These are phyloP conservation scores for Gadus macrocephalus DNA, from an alignment of 2,113 vertebrate genomes.

Conservation along the genomic window DNA sequence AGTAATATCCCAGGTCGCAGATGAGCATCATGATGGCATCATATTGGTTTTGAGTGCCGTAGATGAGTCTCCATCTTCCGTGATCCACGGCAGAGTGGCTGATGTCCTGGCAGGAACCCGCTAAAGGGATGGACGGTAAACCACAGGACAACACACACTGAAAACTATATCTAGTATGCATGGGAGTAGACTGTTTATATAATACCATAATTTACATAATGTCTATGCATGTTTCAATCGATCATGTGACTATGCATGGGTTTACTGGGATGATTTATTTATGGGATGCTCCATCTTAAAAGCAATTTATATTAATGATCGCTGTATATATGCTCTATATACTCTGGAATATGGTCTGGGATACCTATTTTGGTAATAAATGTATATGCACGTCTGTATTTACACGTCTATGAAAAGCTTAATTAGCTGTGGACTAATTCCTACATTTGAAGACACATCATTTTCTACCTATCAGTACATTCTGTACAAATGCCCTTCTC, in stretches of 20 bases:
- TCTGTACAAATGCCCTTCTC: too few relatives aligned
- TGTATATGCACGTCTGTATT: too few relatives aligned
- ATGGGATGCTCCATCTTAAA: too few relatives aligned
- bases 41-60: constrained; percentile 89
- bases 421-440: too few relatives aligned
- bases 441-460: too few relatives aligned
- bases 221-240: background rate
- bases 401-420: too few relatives aligned
- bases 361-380: too few relatives aligned
- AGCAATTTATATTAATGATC: too few relatives aligned
- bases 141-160: constrained; percentile 8
- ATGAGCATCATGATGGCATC: constrained; percentile 92
- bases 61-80: constrained; percentile 92
- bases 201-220: background rate
- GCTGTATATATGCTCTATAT: too few relatives aligned
- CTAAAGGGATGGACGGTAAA: constrained; percentile 54
- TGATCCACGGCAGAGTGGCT: constrained; percentile 85
- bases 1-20: constrained; percentile 96
- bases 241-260: background rate
- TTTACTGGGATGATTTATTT: background rate
- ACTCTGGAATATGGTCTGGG: too few relatives aligned
- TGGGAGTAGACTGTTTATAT: background rate
- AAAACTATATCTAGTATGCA: background rate
- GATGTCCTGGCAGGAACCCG: constrained; percentile 87
- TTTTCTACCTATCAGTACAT: too few relatives aligned